Evolutionary conservation across 1,140 invertebrate species (phyloP).

Genomic region (Pseudomyrmex gracilis): DNA sequence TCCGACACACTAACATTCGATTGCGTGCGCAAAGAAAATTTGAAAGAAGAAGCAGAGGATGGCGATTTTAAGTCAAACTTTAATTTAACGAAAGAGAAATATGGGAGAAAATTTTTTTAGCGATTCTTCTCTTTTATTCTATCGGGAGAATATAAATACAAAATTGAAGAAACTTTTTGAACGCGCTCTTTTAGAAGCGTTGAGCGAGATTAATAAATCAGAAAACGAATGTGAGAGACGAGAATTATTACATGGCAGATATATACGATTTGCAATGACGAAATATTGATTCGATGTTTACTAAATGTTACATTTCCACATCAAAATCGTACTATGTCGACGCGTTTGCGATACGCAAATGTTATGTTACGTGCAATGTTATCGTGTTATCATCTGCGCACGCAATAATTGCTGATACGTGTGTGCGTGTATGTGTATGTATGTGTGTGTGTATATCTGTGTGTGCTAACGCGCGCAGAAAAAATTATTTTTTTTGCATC

Average conservation of each 20-base stretch:
- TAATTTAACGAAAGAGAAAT: neutral
- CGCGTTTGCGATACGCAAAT: slow-evolving; percentile 29
- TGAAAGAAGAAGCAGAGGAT: neutral
- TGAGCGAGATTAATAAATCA: neutral
- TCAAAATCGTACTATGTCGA: neutral
- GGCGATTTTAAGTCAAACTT: slow-evolving; percentile 24
- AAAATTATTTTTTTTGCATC: too few relatives aligned
- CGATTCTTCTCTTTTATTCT: slow-evolving; percentile 12
- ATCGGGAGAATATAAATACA: neutral
- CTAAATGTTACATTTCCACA: neutral
- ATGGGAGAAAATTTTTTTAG: neutral
- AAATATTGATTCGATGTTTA: slow-evolving; percentile 21
- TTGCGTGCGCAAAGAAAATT: slow-evolving; percentile 9
- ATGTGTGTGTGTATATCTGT: too few relatives aligned
- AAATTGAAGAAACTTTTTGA: neutral
- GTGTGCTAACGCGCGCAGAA: too few relatives aligned
- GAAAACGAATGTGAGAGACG: neutral
- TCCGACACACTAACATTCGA: slow-evolving; percentile 24
- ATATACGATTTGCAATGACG: slow-evolving; percentile 12
- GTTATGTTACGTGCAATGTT: slow-evolving; percentile 4
- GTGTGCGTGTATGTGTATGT: neutral
- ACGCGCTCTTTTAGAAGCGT: neutral
- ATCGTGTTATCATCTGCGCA: slow-evolving; percentile 1
- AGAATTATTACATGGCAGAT: slow-evolving; percentile 27
- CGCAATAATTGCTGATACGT: too few relatives aligned